Conservation (phyloP, 2,113 vertebrate genomes). For the Clarias magur region DNA sequence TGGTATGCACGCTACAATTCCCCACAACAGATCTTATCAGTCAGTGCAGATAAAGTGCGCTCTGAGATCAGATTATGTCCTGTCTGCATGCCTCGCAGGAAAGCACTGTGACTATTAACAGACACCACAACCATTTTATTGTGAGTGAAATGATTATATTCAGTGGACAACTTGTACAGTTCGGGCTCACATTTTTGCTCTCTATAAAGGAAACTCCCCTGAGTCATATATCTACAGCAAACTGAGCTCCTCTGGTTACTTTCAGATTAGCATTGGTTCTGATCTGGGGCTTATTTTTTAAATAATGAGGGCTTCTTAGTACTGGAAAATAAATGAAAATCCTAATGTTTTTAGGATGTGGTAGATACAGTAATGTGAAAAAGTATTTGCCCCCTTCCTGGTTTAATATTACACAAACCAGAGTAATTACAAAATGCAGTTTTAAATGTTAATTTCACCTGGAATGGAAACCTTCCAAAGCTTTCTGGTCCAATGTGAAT, state of each 20-base stretch:
- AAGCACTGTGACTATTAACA: background rate
- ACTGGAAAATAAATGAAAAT: background rate
- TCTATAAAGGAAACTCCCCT: background rate
- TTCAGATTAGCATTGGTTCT: background rate
- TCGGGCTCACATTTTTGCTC: background rate
- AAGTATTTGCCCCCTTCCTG: no score
- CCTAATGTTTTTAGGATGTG: no score
- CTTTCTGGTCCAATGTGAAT: no score
- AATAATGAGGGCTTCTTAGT: background rate
- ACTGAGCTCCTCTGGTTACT: background rate
- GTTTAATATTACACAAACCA: no score
- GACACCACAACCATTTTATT: background rate
- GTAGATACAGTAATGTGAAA: no score
- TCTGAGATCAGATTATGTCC: background rate
- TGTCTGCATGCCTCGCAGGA: background rate
- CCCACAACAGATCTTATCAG: slow-evolving; percentile 11
- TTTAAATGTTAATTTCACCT: no score
- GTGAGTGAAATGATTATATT: background rate
- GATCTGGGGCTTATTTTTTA: background rate
- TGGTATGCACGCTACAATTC: slow-evolving; percentile 5
- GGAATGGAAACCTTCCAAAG: no score
- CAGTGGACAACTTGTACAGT: background rate
- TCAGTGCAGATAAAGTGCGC: background rate
- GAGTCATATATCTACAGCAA: background rate
- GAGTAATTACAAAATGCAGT: no score